Evolutionary conservation across 2,888 invertebrate genomes (phyloP).

Genomic region (Galerucella calmariensis): DNA sequence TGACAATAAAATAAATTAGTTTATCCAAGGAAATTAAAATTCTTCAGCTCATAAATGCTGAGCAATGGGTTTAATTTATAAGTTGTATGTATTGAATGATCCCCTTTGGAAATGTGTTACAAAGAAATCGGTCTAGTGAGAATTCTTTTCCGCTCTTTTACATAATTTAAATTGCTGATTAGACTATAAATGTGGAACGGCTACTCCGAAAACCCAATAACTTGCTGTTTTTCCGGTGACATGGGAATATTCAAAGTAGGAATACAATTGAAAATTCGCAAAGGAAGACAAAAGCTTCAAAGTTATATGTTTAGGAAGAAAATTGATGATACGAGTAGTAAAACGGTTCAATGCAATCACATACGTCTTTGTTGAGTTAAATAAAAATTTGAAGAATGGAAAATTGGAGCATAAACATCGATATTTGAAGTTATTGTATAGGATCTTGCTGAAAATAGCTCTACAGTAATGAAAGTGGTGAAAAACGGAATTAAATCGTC

Average conservation of each 20-base stretch:
- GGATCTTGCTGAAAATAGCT: too few relatives aligned
- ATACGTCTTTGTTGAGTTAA: too few relatives aligned
- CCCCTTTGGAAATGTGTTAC: slow-evolving; percentile 4
- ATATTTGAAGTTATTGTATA: too few relatives aligned
- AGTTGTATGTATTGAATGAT: not conserved
- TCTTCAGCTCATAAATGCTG: not conserved
- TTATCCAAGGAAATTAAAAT: not conserved
- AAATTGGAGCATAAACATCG: too few relatives aligned
- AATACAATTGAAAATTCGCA: not conserved
- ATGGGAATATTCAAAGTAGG: not conserved
- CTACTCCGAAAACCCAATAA: not conserved
- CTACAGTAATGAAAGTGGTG: too few relatives aligned
- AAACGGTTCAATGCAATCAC: too few relatives aligned
- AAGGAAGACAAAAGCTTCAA: not conserved
- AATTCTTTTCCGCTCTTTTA: not conserved
- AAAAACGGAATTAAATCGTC: too few relatives aligned
- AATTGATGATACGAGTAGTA: too few relatives aligned
- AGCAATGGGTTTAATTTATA: not conserved
- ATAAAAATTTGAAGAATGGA: too few relatives aligned
- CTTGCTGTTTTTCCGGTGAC: not conserved
- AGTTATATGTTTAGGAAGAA: too few relatives aligned
- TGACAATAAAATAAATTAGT: not conserved
- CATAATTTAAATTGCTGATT: slow-evolving; percentile 8
- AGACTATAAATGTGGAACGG: not conserved
- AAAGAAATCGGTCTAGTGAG: not conserved